A percentile compares a stretch with the other conserved stretches of the same genome.
These are phyloP conservation scores for Tanypteryx hageni DNA, from an alignment of 2,888 invertebrate genomes.

Conservation along the genomic window DNA sequence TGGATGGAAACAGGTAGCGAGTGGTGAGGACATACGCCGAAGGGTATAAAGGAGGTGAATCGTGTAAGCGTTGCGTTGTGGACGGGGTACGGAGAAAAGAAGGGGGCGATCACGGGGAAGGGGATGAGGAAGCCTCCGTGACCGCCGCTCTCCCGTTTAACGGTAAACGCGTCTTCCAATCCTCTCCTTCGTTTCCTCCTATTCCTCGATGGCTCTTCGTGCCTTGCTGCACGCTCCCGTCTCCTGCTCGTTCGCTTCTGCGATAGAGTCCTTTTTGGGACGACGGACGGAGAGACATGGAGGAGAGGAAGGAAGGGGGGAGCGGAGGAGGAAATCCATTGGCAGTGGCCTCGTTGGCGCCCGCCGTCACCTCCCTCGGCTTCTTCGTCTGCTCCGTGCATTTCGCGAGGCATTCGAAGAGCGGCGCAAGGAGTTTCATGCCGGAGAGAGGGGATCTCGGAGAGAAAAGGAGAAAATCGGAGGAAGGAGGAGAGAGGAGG, in stretches of 20 bases:
- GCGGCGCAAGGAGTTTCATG: neutral
- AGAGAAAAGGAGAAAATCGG: neutral
- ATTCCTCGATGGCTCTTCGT: neutral
- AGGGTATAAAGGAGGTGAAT: neutral
- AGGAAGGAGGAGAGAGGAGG: neutral
- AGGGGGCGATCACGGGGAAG: neutral
- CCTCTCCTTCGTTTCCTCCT: neutral
- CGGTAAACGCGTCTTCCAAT: neutral
- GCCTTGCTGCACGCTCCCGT: neutral
- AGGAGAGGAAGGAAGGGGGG: neutral
- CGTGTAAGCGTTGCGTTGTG: neutral
- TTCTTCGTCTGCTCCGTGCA: neutral
- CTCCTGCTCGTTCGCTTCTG: neutral
- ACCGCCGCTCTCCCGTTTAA: neutral
- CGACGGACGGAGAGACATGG: neutral
- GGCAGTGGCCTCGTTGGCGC: constrained; percentile 43
- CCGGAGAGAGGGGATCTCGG: neutral
- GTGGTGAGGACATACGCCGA: neutral
- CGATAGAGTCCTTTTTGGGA: neutral
- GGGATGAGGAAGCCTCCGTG: neutral
- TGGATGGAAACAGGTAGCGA: neutral
- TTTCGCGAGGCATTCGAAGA: neutral
- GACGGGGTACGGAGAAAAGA: neutral
- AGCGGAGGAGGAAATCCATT: neutral
- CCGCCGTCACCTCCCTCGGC: neutral